Percentiles rank a stretch among this genome's conserved stretches.
Conservation (phyloP, 1,140 invertebrate genomes). For the Matsumurasca onukii region DNA sequence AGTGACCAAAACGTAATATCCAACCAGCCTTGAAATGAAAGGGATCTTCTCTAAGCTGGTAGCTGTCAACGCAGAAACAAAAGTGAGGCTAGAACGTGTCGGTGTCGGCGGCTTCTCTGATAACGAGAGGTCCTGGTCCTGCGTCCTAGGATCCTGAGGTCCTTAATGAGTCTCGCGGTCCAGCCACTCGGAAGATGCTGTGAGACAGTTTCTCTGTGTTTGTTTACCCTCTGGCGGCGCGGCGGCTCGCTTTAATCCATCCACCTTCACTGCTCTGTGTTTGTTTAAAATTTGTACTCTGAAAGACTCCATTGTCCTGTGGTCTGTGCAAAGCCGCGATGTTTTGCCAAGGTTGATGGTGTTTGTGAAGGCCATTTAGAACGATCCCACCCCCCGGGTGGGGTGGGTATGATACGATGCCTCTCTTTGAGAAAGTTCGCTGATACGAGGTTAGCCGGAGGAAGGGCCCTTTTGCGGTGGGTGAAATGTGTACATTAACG, state of each 20-base stretch:
- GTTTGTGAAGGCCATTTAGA: slow-evolving; percentile 6
- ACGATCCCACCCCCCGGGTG: too few relatives aligned
- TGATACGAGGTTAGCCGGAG: too few relatives aligned
- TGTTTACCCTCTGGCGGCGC: background rate
- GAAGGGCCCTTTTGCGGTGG: too few relatives aligned
- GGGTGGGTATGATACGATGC: background rate
- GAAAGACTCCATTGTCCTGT: slow-evolving; percentile 16
- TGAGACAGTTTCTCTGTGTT: background rate
- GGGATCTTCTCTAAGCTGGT: too few relatives aligned
- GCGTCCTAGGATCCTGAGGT: background rate
- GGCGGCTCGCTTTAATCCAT: slow-evolving; percentile 20
- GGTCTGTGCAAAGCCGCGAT: slow-evolving; percentile 8
- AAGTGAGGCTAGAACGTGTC: too few relatives aligned
- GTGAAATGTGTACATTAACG: too few relatives aligned
- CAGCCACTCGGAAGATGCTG: background rate
- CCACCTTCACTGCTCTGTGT: background rate
- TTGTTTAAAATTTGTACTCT: slow-evolving; percentile 24
- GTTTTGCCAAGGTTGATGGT: slow-evolving; percentile 7
- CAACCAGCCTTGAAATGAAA: too few relatives aligned
- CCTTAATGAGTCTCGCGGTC: slow-evolving; percentile 15
- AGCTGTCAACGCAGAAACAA: too few relatives aligned
- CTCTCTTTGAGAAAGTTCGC: background rate
- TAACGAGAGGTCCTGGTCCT: background rate
- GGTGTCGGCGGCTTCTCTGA: background rate
- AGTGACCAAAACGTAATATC: too few relatives aligned